phyloP scores from a whole-genome alignment of 2,888 invertebrate genomes.

The Andrena chrysosceles region DNA sequence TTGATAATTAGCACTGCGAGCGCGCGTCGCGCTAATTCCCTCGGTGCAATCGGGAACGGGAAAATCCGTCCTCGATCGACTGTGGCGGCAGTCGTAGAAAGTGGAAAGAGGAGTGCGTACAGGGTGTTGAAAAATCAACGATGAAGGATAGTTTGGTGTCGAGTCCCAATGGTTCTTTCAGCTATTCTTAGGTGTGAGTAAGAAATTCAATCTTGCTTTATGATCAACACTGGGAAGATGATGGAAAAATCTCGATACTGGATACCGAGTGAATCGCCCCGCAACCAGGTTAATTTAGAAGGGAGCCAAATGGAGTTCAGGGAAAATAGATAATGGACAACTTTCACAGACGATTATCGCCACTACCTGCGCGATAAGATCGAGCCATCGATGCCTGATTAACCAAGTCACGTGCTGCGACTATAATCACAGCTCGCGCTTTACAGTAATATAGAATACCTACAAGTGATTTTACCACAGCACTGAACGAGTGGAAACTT shows the following conservation, averaged over 20 bases:
- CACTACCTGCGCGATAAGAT: constrained; percentile 38
- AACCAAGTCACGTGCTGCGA: constrained; percentile 36
- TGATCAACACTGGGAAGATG: too few relatives aligned
- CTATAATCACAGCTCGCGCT: background rate
- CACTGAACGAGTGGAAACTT: too few relatives aligned
- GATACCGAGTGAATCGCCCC: too few relatives aligned
- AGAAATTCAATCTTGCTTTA: background rate
- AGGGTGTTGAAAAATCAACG: background rate
- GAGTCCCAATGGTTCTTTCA: background rate
- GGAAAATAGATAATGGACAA: constrained; percentile 6
- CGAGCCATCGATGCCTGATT: constrained; percentile 26
- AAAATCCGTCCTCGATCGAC: background rate
- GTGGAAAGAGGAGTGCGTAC: constrained; percentile 12
- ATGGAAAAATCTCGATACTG: too few relatives aligned
- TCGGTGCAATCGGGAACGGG: background rate
- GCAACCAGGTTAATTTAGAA: background rate
- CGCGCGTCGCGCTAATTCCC: background rate
- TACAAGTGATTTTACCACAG: too few relatives aligned
- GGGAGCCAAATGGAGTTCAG: background rate
- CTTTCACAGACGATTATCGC: constrained; percentile 34
- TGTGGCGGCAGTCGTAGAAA: constrained; percentile 19
- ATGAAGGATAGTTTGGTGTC: background rate
- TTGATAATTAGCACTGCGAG: constrained; percentile 12
- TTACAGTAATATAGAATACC: constrained; percentile 3
- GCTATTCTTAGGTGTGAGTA: background rate